Evolutionary conservation across 2,888 invertebrate genomes (phyloP).

Genomic region (Pediacus dermestoides): DNA sequence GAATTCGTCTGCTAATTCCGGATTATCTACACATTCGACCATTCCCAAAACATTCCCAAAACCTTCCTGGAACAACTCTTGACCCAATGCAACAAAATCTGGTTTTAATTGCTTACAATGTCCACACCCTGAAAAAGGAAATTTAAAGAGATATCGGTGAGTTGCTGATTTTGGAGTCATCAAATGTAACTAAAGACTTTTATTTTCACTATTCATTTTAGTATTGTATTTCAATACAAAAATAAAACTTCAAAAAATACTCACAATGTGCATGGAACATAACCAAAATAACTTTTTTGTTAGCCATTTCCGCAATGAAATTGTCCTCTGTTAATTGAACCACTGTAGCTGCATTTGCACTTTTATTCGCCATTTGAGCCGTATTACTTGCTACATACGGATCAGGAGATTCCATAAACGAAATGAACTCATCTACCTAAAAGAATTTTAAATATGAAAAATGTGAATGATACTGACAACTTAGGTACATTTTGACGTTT

Average conservation of each 20-base stretch:
- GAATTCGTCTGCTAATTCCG: constrained; percentile 57
- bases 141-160: too few relatives aligned
- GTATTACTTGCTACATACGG: constrained; percentile 43
- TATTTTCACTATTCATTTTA: too few relatives aligned
- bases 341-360: constrained; percentile 48
- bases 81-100: constrained; percentile 59
- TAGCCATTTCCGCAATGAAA: constrained; percentile 59
- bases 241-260: constrained; percentile 25
- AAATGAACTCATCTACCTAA: constrained; percentile 64
- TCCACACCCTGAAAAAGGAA: constrained; percentile 61
- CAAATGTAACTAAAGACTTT: background rate
- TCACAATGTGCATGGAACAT: constrained; percentile 79
- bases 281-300: constrained; percentile 61
- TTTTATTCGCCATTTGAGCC: constrained; percentile 15
- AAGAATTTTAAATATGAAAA: too few relatives aligned
- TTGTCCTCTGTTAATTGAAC: constrained; percentile 56
- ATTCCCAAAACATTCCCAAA: constrained; percentile 51
- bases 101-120: constrained; percentile 69
- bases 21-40: constrained; percentile 65
- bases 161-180: background rate
- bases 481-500: too few relatives aligned
- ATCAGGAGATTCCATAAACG: constrained; percentile 58
- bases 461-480: too few relatives aligned
- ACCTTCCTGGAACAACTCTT: constrained; percentile 49
- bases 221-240: too few relatives aligned